A percentile compares a stretch with the other conserved stretches of the same genome.
Conservation (phyloP, 2,113 vertebrate species). For the Cyphomyrus plagiostoma region DNA sequence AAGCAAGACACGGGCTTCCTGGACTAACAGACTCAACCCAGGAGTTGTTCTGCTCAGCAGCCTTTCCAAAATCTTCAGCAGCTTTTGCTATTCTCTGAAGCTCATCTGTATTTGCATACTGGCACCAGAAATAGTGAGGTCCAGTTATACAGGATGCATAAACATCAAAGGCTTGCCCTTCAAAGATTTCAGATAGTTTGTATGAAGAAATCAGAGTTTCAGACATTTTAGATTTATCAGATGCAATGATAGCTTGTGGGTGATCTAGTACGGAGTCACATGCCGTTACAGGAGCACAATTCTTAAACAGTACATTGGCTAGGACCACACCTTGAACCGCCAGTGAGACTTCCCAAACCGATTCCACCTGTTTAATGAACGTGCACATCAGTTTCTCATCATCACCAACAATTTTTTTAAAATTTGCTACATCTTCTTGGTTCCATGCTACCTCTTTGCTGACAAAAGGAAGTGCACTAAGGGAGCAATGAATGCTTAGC, state of each 20-base stretch:
- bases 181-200: constrained; percentile 51
- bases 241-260: constrained; percentile 2
- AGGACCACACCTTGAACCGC: constrained; percentile 51
- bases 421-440: constrained; percentile 47
- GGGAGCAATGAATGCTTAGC: constrained; percentile 69
- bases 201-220: constrained; percentile 20
- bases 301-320: constrained; percentile 44
- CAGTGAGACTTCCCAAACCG: constrained; percentile 76
- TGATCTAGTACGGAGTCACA: not conserved
- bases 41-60: constrained; percentile 10
- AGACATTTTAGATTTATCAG: not conserved
- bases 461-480: constrained; percentile 47
- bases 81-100: constrained; percentile 58
- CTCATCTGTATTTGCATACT: constrained; percentile 50
- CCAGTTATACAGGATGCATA: constrained; percentile 60
- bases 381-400: constrained; percentile 60
- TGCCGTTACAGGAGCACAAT: constrained; percentile 14
- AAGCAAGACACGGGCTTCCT: constrained; percentile 69
- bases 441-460: constrained; percentile 26
- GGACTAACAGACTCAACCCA: constrained; percentile 34
- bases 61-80: constrained; percentile 54
- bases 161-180: constrained; percentile 57
- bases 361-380: constrained; percentile 64
- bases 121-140: constrained; percentile 80
- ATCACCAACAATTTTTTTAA: constrained; percentile 57